Conservation (phyloP, 2,797 vertebrate genomes). For the Acanthurus leucopareius region DNA sequence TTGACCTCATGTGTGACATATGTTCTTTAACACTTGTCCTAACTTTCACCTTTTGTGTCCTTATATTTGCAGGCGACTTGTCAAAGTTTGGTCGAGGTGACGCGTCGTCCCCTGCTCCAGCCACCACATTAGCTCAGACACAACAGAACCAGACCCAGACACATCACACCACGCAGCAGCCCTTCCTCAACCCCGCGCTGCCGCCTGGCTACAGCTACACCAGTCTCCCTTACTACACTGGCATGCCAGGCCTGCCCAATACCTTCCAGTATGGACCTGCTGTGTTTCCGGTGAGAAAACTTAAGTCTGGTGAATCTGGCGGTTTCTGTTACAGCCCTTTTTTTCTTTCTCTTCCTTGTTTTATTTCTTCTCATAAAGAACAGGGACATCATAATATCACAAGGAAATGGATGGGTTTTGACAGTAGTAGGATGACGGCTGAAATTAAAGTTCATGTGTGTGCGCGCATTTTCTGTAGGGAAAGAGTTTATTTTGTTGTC, state of each 20-base stretch:
- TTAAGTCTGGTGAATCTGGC: not conserved
- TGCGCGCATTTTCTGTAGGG: not conserved
- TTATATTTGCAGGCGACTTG: slow-evolving; percentile 87
- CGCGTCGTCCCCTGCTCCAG: slow-evolving; percentile 94
- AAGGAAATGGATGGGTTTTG: not conserved
- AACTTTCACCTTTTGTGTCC: not conserved
- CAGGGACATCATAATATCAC: not conserved
- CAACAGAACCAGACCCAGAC: slow-evolving; percentile 97
- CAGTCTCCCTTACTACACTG: slow-evolving; percentile 98
- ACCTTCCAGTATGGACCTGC: slow-evolving; percentile 99
- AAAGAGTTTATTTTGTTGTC: not conserved
- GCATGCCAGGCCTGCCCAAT: slow-evolving; percentile 96
- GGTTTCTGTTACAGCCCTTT: not conserved
- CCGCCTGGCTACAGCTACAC: slow-evolving; percentile 99
- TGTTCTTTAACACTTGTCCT: not conserved
- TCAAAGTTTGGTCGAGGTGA: slow-evolving; percentile 96
- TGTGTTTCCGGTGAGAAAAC: slow-evolving; percentile 95
- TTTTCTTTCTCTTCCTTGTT: not conserved
- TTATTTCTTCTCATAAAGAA: slow-evolving; percentile 3
- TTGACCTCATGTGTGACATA: not conserved
- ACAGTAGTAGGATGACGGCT: not conserved
- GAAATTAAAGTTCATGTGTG: not conserved
- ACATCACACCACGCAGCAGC: slow-evolving; percentile 97
- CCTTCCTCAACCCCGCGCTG: slow-evolving; percentile 96
- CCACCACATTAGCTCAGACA: slow-evolving; percentile 96